Conservation (phyloP, 2,888 invertebrate genomes). For the Isotomurus palustris region DNA sequence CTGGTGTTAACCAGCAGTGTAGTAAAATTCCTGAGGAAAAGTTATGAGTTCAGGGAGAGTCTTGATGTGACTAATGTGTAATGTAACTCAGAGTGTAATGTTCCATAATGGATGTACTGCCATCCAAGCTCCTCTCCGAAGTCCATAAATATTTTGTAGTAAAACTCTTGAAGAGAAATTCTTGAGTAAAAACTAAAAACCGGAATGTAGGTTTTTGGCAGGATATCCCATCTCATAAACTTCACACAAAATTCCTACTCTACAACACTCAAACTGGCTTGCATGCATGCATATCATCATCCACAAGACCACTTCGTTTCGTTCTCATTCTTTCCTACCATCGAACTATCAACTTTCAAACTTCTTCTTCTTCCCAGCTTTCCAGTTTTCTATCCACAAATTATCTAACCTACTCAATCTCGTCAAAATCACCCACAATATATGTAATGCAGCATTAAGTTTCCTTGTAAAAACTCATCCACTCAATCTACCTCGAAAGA, state of each 20-base stretch:
- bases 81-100: constrained; percentile 15
- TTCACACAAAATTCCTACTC: constrained; percentile 13
- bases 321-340: no score
- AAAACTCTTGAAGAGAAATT: constrained; percentile 12
- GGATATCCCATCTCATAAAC: constrained; percentile 17
- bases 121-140: constrained; percentile 13
- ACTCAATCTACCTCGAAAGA: no score
- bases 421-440: no score
- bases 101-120: constrained; percentile 17
- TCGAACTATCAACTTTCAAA: no score
- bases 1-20: neutral
- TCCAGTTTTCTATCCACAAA: no score
- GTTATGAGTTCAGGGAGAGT: constrained; percentile 18
- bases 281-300: no score
- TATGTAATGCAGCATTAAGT: no score
- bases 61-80: constrained; percentile 18
- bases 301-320: no score
- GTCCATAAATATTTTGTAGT: constrained; percentile 19
- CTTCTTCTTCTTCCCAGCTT: no score
- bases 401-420: no score
- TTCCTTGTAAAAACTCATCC: no score
- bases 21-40: constrained; percentile 15
- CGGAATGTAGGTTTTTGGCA: constrained; percentile 17
- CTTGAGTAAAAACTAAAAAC: constrained; percentile 15
- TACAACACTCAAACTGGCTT: no score